Base-by-base conservation (phyloP, 2,797 vertebrate species). In the Sebastes reedi region DNA sequence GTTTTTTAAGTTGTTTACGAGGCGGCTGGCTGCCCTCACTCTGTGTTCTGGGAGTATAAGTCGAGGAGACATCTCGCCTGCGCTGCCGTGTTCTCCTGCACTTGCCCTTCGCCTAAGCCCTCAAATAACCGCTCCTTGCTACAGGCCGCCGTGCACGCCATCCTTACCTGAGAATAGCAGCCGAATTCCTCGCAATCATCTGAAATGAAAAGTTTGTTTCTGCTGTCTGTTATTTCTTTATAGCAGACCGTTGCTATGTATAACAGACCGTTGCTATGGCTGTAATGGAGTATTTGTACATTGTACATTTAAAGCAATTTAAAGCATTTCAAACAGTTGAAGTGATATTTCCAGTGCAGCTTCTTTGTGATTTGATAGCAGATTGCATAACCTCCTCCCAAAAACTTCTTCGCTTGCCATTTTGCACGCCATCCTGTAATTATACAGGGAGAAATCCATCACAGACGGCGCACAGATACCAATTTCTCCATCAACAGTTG, bases 1-100 rank as follows among this genome's bases (percentile, higher is more conserved):
- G 52, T 72, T 87, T 81, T 84, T 61, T 34, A 77, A 77, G 70
- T 88, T 89, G 81, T 87, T 90, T 89, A 77, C 70, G 39, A 82
- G 68, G 72, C 22, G 59, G 36, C 62, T 65, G 72, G 69, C 77
- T 73, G 82, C 81, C 73, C 73, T 85, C 71, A n/a, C 74, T 81
- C 72, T 67, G 75, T 67, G 81, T 81, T 84, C 32, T 29, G 62
- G 54, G 66, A 77, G 52, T 30, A 11, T 68, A 67, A 85, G 86
- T 81, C 9, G 20, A 79, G 77, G 64, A 81, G 81, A 83, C 88
- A 30, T 80, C 67, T 72, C 29, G 72, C 18, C 77, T 75, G 7
- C 50, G 67, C 61, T 80, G 81, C 77, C 4, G 18, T 72, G 42
- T 52, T 73, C 7, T 66, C 61, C 66, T 67, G 30, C 59, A 9